Conservation (phyloP, 2,888 invertebrate genomes). For the Quadroppia sp. region DNA sequence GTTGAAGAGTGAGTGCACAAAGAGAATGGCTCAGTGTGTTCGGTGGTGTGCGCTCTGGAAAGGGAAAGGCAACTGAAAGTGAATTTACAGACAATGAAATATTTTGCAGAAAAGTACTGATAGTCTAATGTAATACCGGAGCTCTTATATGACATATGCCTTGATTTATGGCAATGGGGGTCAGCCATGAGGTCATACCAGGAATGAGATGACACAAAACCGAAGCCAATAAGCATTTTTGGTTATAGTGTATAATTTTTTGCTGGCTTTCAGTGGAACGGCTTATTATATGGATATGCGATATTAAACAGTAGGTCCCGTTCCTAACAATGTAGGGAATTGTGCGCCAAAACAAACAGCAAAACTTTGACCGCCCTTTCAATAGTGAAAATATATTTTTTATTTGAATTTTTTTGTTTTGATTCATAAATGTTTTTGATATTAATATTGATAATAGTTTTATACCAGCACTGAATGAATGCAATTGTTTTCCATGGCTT, state of each 20-base stretch:
- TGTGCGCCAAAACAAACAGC: not conserved
- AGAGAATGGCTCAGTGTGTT: not conserved
- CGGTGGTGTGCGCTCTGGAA: not conserved
- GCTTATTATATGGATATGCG: too few relatives aligned
- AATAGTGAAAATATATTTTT: not conserved
- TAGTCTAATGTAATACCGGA: not conserved
- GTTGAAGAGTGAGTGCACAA: not conserved
- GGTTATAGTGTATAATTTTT: not conserved
- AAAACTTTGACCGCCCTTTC: not conserved
- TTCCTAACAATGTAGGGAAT: not conserved
- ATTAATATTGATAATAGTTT: not conserved
- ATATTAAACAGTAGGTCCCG: not conserved
- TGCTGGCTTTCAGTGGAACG: not conserved
- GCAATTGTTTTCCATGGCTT: not conserved
- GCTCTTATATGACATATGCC: slow-evolving; percentile 14
- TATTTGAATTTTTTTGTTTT: not conserved
- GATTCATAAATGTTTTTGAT: slow-evolving; percentile 1
- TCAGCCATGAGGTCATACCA: slow-evolving; percentile 17
- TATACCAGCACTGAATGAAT: not conserved
- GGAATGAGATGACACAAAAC: slow-evolving; percentile 9
- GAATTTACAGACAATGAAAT: not conserved
- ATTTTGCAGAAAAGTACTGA: not conserved
- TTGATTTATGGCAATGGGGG: slow-evolving; percentile 13
- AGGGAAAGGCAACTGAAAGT: not conserved
- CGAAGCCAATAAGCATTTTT: slow-evolving; percentile 7